These are phyloP conservation scores for Onchidella celtica DNA, from an alignment of 2,888 invertebrate species.

Conservation along the genomic window DNA sequence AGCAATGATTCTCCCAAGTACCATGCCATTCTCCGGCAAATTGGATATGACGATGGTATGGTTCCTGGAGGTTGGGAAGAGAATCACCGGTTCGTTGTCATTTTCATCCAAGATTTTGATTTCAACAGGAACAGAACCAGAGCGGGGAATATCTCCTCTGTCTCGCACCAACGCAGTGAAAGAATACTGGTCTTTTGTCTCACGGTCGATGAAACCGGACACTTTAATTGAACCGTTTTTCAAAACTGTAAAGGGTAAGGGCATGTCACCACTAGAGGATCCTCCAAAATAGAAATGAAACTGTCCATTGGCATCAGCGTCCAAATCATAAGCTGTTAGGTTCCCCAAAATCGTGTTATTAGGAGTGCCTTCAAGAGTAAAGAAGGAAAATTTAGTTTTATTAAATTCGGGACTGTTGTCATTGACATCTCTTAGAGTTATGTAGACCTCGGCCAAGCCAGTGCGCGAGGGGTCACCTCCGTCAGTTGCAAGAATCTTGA, in stretches of 20 bases:
- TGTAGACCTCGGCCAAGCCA: conserved; percentile 55
- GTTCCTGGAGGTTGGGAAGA: conserved; percentile 96
- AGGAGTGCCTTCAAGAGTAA: conserved; percentile 44
- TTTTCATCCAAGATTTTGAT: conserved; percentile 67
- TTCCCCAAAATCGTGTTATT: conserved; percentile 43
- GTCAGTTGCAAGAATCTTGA: conserved; percentile 63
- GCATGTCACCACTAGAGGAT: conserved; percentile 43
- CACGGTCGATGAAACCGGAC: conserved; percentile 90
- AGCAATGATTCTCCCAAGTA: conserved; percentile 77
- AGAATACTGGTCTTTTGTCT: conserved; percentile 67
- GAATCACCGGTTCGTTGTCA: conserved; percentile 83
- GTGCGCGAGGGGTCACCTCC: conserved; percentile 57
- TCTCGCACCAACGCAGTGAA: conserved; percentile 73
- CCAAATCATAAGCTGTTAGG: conserved; percentile 51
- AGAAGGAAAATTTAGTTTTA: conserved; percentile 44
- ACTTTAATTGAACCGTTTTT: conserved; percentile 92
- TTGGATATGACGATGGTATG: conserved; percentile 86
- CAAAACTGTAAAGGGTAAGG: conserved; percentile 48
- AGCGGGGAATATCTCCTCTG: conserved; percentile 57
- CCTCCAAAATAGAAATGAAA: conserved; percentile 34
- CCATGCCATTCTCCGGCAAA: conserved; percentile 44
- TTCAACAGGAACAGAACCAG: conserved; percentile 60
- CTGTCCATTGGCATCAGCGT: conserved; percentile 50
- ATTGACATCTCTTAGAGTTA: conserved; percentile 51
- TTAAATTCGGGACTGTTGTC: conserved; percentile 53